phyloP scores from a whole-genome alignment of 2,797 vertebrate genomes.

The Antrozous pallidus region DNA sequence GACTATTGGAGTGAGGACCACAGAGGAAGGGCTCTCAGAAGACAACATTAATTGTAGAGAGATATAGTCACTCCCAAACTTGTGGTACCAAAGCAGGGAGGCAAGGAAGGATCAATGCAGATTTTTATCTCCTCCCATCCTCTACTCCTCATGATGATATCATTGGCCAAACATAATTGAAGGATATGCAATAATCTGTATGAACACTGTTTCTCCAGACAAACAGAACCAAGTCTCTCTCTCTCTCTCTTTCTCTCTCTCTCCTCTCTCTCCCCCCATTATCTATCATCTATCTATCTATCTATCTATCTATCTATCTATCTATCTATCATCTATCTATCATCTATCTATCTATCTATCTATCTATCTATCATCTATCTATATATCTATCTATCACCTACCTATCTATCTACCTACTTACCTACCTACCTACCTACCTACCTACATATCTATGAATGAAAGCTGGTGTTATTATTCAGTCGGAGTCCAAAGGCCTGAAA shows the following conservation, averaged over 20 bases:
- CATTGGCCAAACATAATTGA: neutral
- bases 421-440: neutral
- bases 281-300: too few species aligned
- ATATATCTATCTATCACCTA: too few species aligned
- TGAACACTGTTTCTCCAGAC: neutral
- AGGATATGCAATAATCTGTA: neutral
- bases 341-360: too few species aligned
- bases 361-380: too few species aligned
- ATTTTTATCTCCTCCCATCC: neutral
- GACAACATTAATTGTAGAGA: neutral
- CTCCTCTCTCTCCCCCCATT: too few species aligned
- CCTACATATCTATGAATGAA: neutral
- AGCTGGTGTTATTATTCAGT: neutral
- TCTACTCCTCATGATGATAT: neutral
- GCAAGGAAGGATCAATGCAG: neutral
- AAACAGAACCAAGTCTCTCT: neutral
- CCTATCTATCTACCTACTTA: neutral
- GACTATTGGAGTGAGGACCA: neutral
- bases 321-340: neutral
- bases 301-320: neutral
- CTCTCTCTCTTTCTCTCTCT: too few species aligned
- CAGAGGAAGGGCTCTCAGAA: neutral
- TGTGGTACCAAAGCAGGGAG: neutral
- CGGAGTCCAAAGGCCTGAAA: neutral
- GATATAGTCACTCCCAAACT: neutral